These are phyloP conservation scores for Nipponacmea schrenckii DNA, from an alignment of 2,888 invertebrate genomes.

Conservation along the genomic window DNA sequence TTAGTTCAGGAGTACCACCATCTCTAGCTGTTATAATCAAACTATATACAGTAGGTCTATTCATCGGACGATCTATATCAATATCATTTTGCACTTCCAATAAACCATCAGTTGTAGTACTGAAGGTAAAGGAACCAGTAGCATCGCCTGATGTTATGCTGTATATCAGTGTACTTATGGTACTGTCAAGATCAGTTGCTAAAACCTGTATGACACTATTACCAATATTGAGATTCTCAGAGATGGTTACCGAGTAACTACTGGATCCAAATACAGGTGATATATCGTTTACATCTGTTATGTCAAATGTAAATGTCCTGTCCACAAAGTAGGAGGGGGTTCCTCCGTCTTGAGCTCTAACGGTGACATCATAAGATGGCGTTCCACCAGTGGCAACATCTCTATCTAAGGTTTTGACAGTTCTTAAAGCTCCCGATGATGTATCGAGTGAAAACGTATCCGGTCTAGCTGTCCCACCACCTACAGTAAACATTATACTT, in stretches of 20 bases:
- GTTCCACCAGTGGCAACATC: slow-evolving; percentile 19
- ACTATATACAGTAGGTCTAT: slow-evolving; percentile 28
- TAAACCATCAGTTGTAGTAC: slow-evolving; percentile 14
- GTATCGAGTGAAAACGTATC: slow-evolving; percentile 6
- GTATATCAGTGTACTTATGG: slow-evolving; percentile 23
- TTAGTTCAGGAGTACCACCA: slow-evolving; percentile 22
- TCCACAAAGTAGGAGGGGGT: slow-evolving; percentile 21
- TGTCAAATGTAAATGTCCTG: slow-evolving; percentile 9
- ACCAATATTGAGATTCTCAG: slow-evolving; percentile 27
- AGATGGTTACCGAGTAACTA: slow-evolving; percentile 22
- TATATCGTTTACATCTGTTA: slow-evolving; percentile 30
- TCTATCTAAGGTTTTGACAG: slow-evolving; percentile 5
- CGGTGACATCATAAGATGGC: slow-evolving; percentile 36
- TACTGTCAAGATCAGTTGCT: slow-evolving; percentile 23
- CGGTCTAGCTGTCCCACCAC: not conserved
- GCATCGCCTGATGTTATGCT: slow-evolving; percentile 9
- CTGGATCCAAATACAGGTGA: slow-evolving; percentile 21
- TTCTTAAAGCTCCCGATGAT: not conserved
- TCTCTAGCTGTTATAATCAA: slow-evolving; percentile 31
- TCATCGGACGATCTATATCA: slow-evolving; percentile 28
- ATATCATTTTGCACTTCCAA: slow-evolving; percentile 14
- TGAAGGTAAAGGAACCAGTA: slow-evolving; percentile 19
- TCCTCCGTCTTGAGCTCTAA: slow-evolving; percentile 31
- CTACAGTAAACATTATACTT: too few species aligned
- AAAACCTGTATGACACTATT: slow-evolving; percentile 21